Base-by-base conservation (phyloP, 2,113 vertebrate species). In the Cottus gobio region DNA sequence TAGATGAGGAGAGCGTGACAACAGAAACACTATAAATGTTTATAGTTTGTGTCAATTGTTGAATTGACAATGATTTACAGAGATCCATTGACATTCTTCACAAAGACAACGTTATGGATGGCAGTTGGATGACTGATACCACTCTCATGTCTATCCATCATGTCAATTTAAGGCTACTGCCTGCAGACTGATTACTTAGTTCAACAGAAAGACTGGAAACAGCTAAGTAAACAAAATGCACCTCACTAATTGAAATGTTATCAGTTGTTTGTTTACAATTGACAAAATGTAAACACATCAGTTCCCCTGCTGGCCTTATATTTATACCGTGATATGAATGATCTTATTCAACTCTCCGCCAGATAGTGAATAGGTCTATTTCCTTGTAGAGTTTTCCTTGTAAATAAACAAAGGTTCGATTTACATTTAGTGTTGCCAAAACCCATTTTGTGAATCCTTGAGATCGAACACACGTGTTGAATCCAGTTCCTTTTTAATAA, bases 1-100 rank as follows among this genome's bases (percentile, higher is more conserved):
- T 36, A 42, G 64, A 80, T 36, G 73, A 36, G 31, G 30, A 54
- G 28, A 65, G 56, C 57, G 71, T 26, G 24, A 20, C 11, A 57
- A 52, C 1, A 67, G 54, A 78, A 76, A 79, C 13, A 71, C 7
- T 16, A 4, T 71, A 13, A 36, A 58, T 60, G 28, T 36, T 58
- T 16, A 39, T 22, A 52, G 34, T 28, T 37, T 64, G 11, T 67
- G 26, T 50, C 28, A 13, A n/a, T 50, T 65, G 28, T 67, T 30
- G 10, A 48, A 12, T n/a, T 31, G 20, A 13, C 15, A 28, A 44
- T 34, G 44, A 34, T 68, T 68, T 3, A 64, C n/a, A 26, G 1
- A 26, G 36, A 36, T 48, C 42, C 26, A 30, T 28, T 44, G 12
- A 28, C 42, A 64, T 12, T 39, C 10, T 22, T 12, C 16, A 63